These are phyloP conservation scores for Ramphastos sulfuratus DNA, from an alignment of 2,113 vertebrate species.

Conservation along the genomic window DNA sequence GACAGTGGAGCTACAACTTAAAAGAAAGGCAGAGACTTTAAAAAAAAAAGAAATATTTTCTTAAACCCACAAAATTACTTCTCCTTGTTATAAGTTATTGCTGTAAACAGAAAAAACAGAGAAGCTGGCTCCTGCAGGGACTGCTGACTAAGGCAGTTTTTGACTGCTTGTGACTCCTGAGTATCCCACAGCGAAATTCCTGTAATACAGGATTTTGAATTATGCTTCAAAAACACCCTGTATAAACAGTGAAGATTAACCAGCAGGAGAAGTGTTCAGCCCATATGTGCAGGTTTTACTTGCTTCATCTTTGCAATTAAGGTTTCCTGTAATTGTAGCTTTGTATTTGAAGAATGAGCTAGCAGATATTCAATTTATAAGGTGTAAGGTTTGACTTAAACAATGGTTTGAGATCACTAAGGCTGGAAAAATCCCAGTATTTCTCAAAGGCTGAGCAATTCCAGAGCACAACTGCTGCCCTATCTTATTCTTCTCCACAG, in stretches of 20 bases:
- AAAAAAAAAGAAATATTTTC: neutral
- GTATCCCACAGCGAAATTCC: slow-evolving; percentile 12
- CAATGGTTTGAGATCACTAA: neutral
- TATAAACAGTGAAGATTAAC: slow-evolving; percentile 47
- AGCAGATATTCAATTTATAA: slow-evolving; percentile 37
- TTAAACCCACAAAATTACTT: neutral
- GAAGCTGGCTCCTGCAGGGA: neutral
- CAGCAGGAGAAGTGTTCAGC: neutral
- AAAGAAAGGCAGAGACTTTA: neutral
- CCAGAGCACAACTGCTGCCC: neutral
- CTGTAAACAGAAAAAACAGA: slow-evolving; percentile 26
- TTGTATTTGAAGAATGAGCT: slow-evolving; percentile 11
- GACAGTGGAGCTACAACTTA: neutral
- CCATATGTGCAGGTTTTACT: neutral
- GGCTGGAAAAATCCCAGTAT: neutral
- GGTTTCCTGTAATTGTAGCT: slow-evolving; percentile 7
- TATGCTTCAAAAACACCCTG: slow-evolving; percentile 30
- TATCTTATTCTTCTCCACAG: neutral
- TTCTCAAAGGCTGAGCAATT: neutral
- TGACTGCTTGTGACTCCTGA: slow-evolving; percentile 23
- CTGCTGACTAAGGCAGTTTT: slow-evolving; percentile 33
- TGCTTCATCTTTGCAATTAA: neutral
- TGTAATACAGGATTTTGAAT: slow-evolving; percentile 26
- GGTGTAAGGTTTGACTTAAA: slow-evolving; percentile 24
- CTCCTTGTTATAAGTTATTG: slow-evolving; percentile 13